A percentile compares a stretch with the other conserved stretches of the same genome.
Conservation (phyloP, 2,888 invertebrate species). For the Pseudolycoriella hygida region DNA sequence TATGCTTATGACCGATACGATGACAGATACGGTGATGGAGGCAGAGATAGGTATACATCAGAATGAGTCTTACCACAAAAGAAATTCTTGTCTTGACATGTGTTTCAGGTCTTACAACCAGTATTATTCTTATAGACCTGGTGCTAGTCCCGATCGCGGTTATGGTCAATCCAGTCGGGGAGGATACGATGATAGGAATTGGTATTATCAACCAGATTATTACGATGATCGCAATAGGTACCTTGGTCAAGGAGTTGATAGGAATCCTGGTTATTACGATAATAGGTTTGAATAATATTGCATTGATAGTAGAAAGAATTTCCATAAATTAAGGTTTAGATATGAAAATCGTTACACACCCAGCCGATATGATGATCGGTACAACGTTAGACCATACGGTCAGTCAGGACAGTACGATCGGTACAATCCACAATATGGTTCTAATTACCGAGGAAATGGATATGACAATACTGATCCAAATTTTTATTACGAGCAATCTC, state of each 20-base stretch:
- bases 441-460: conserved; percentile 19
- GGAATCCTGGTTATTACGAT: no score
- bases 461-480: conserved; percentile 24
- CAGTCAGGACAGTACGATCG: conserved; percentile 13
- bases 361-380: conserved; percentile 15
- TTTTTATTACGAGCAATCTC: conserved; percentile 10
- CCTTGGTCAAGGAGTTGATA: conserved; percentile 8
- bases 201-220: conserved; percentile 15
- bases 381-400: conserved; percentile 4
- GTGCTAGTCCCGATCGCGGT: conserved; percentile 10
- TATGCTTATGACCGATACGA: conserved; percentile 1
- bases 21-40: conserved; percentile 1
- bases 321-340: conserved; percentile 5
- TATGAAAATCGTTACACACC: conserved; percentile 10
- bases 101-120: conserved; percentile 5
- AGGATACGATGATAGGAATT: conserved; percentile 13
- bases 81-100: neutral
- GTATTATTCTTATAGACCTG: conserved; percentile 8
- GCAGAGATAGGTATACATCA: neutral
- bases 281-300: no score
- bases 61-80: neutral
- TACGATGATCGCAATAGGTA: conserved; percentile 10
- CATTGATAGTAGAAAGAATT: no score
- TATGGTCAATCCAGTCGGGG: conserved; percentile 6
- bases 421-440: conserved; percentile 10